Conservation (phyloP, 1,140 invertebrate species). For the Globodera rostochiensis region DNA sequence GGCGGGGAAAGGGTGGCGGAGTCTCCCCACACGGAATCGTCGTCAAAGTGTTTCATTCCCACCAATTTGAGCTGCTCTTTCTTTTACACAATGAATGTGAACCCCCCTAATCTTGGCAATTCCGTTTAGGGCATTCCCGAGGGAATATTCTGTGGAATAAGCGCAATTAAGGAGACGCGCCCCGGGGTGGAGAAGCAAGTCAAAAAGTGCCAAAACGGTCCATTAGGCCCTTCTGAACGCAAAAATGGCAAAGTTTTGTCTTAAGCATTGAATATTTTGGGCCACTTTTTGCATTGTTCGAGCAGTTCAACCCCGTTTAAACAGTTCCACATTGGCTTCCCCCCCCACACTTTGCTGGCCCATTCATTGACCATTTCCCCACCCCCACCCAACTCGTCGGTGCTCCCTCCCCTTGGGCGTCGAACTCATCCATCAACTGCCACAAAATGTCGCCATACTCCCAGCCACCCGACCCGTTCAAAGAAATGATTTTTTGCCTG, state of each 20-base stretch:
- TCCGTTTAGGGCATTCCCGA: not conserved
- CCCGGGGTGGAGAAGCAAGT: too few relatives aligned
- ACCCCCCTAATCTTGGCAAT: not conserved
- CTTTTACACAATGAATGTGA: not conserved
- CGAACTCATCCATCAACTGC: not conserved
- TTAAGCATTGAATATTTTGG: not conserved
- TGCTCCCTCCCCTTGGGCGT: not conserved
- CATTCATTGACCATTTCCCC: not conserved
- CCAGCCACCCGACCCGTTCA: not conserved
- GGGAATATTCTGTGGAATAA: not conserved
- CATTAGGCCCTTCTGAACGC: too few relatives aligned
- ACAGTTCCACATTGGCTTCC: not conserved
- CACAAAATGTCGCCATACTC: not conserved
- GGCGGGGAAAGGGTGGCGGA: not conserved
- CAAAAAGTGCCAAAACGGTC: too few relatives aligned
- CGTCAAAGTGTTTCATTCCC: not conserved
- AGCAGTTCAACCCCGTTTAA: too few relatives aligned
- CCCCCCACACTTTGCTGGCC: not conserved
- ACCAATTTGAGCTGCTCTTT: not conserved
- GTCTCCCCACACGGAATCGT: not conserved
- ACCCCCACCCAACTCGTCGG: not conserved
- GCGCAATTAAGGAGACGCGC: not conserved
- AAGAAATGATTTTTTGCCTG: not conserved
- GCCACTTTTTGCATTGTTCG: too few relatives aligned
- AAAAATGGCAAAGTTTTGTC: not conserved